Evolutionary conservation across 1,140 invertebrate species (phyloP), one percentile per base, ranked within the genome.

Genomic region (Wasmannia auropunctata): DNA sequence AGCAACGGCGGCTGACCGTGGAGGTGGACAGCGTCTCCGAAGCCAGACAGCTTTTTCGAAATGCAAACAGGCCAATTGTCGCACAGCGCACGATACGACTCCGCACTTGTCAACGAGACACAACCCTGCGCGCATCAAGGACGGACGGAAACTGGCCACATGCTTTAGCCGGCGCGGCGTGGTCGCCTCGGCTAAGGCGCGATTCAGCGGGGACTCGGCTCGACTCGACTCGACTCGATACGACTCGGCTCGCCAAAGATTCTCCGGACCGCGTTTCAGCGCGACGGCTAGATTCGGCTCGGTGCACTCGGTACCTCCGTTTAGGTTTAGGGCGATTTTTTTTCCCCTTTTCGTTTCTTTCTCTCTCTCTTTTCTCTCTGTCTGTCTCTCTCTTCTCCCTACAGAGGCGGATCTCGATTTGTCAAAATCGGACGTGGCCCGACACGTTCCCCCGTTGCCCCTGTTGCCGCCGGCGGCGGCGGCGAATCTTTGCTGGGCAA

Each of bases 81-180:
- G 62, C 34, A n/a, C 31, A 1, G 31, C 37, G 16, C 14, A 43
- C 7, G 22, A 43, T 40, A 81, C 2, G 43, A 2, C 37, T 37
- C 31, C n/a, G 31, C 75, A 70, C 46, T 70, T 28, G 22, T 69
- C 25, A 28, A 28, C 54, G 28, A 49, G 19, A 54, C 22, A 40
- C 65, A 43, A 83, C 19, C 67, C 79, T 31, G 43, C 79, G 14
- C 67, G 67, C 25, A 65, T 37, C 51, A 74, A 72, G 31, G 79
- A 83, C 67, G 67, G 79, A 46, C n/a, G 51, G 67, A 34, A 74
- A 83, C 79, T 83, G 51, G 40, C 79, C 79, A 72, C 79, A 83
- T 83, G 79, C 67, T 72, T 72, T 11, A 81, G 65, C 67, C 79
- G 67, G 79, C 25, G 65, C 51, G 43, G 43, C 34, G 34, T 25